A percentile compares a stretch with the other conserved stretches of the same genome.
These are phyloP conservation scores for Tachycineta bicolor DNA, from an alignment of 2,113 vertebrate species.

Conservation along the genomic window DNA sequence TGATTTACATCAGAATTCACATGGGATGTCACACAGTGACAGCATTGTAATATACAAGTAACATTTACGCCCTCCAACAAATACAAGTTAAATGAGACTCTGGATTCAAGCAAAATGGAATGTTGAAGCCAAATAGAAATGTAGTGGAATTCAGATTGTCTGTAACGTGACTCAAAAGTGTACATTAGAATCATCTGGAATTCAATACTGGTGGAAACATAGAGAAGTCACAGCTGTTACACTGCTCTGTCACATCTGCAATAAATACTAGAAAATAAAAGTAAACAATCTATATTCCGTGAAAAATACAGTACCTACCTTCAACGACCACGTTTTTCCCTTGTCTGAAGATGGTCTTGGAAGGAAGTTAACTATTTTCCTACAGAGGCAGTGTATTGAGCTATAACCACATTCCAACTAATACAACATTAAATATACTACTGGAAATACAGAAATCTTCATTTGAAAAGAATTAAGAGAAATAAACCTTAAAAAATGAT, in stretches of 20 bases:
- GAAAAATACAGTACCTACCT: conserved; percentile 65
- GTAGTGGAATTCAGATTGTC: conserved; percentile 79
- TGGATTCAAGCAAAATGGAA: conserved; percentile 70
- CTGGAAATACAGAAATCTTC: conserved; percentile 39
- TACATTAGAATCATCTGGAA: conserved; percentile 47
- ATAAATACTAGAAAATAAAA: conserved; percentile 67
- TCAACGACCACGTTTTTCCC: conserved; percentile 55
- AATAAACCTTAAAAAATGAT: conserved; percentile 22
- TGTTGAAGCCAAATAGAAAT: conserved; percentile 78
- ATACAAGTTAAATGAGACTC: conserved; percentile 66
- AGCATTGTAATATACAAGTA: conserved; percentile 81
- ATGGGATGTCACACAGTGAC: conserved; percentile 94
- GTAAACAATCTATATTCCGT: conserved; percentile 23
- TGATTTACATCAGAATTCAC: conserved; percentile 76
- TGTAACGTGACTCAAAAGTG: conserved; percentile 56
- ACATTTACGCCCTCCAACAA: conserved; percentile 74
- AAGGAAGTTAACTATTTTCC: conserved; percentile 14
- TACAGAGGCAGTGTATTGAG: conserved; percentile 47
- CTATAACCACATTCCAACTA: conserved; percentile 58
- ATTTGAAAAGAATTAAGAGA: conserved; percentile 35
- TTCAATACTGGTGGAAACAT: conserved; percentile 63
- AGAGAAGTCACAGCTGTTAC: conserved; percentile 62
- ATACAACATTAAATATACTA: conserved; percentile 34
- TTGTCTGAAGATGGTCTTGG: conserved; percentile 27
- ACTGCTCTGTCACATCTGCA: conserved; percentile 52